These are phyloP conservation scores for Chloroceryle aenea DNA, from an alignment of 2,113 vertebrate species.

Conservation along the genomic window DNA sequence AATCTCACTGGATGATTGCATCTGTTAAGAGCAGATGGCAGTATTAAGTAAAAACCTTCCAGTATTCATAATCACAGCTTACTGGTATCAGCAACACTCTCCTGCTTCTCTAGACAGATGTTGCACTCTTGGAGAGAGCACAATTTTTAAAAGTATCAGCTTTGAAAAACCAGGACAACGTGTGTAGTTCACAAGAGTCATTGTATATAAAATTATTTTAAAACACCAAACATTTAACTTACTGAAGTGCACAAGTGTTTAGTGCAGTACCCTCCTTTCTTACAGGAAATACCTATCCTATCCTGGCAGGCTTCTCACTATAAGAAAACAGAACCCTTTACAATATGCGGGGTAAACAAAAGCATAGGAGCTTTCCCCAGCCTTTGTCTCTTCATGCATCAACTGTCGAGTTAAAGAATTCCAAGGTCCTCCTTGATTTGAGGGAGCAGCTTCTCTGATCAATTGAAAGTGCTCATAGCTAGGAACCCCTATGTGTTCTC, in stretches of 20 bases:
- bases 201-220: not conserved
- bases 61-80: constrained; percentile 46
- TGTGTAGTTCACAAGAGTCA: not conserved
- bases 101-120: constrained; percentile 15
- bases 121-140: not conserved
- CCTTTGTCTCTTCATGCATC: not conserved
- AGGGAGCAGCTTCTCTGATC: not conserved
- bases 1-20: not conserved
- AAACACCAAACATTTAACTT: not conserved
- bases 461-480: not conserved
- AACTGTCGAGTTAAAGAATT: not conserved
- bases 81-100: not conserved
- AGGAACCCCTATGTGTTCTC: not conserved
- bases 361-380: accelerated
- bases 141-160: not conserved
- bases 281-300: not conserved
- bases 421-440: not conserved
- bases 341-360: accelerated
- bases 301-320: not conserved
- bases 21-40: constrained; percentile 14
- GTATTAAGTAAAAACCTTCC: constrained; percentile 31
- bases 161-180: not conserved
- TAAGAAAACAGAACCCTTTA: not conserved
- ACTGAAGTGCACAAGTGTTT: not conserved
- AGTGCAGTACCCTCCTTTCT: not conserved